These are phyloP conservation scores for Scelioninae gen. 2 DNA, from an alignment of 2,888 invertebrate genomes.

Conservation along the genomic window DNA sequence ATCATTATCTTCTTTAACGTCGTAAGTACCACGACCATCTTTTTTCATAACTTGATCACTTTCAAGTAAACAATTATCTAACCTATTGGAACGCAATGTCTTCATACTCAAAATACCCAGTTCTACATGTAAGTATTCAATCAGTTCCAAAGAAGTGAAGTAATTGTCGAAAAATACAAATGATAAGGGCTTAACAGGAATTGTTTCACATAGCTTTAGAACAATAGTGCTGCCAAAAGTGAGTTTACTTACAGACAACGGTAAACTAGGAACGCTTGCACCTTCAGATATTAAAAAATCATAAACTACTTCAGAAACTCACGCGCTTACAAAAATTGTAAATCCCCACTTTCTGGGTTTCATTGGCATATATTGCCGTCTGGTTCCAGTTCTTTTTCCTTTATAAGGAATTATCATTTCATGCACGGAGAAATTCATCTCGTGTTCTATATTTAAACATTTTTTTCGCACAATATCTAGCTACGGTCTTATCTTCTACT, in stretches of 20 bases:
- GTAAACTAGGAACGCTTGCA: conserved; percentile 11
- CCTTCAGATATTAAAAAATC: conserved; percentile 20
- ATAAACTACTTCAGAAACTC: conserved; percentile 19
- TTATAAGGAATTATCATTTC: conserved; percentile 26
- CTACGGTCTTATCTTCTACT: conserved; percentile 12
- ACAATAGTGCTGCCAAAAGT: conserved; percentile 7
- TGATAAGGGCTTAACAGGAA: conserved; percentile 11
- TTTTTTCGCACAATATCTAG: conserved; percentile 15
- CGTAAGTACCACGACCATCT: too few relatives aligned
- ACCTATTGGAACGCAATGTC: too few relatives aligned
- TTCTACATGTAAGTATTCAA: too few relatives aligned
- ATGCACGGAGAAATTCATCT: conserved; percentile 5
- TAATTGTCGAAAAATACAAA: too few relatives aligned
- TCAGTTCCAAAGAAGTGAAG: too few relatives aligned
- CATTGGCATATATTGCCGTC: conserved; percentile 9
- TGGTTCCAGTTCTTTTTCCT: conserved; percentile 13
- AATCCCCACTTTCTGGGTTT: conserved; percentile 24
- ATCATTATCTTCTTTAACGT: conserved; percentile 32
- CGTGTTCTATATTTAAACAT: conserved; percentile 1
- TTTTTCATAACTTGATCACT: too few relatives aligned
- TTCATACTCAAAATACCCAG: too few relatives aligned
- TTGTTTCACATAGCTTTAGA: conserved; percentile 16
- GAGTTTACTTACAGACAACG: conserved; percentile 5
- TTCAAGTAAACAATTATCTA: too few relatives aligned
- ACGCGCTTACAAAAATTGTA: conserved; percentile 9